Evolutionary conservation across 2,888 invertebrate species (phyloP), one percentile per base, ranked within the genome.

Genomic region (Dicyrtomina minuta): DNA sequence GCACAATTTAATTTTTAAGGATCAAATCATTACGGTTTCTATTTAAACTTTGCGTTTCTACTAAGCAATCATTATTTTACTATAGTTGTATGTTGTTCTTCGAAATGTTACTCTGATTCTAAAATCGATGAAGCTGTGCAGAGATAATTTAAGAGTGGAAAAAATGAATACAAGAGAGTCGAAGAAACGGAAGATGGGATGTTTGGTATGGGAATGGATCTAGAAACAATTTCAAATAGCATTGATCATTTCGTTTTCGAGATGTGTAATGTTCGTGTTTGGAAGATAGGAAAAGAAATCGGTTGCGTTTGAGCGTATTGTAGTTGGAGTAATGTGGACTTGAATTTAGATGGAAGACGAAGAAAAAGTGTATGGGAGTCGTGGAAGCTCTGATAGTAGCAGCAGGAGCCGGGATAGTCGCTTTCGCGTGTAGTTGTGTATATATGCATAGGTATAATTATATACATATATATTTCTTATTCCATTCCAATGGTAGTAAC

Each of bases 341-440:
- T 53, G 65, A 39, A 39, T 65, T 65, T 53, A 33, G 65, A 43
- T 39, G 59, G 53, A 64, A 49, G 27, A 39, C 15, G 64, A 33
- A 26, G 22, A 17, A 24, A 56, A 26, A 56, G 56, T 39, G 41
- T 39, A 41, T 27, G 58, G 39, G 58, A 27, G 26, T 53, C 13
- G 13, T 15, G 15, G 20, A 44, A 61, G 61, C 59, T n/a, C 10
- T 61, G 20, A 20, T 33, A 39, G 44, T n/a, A 44, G 44, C 17
- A 43, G 61, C 22, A 61, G 44, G 24, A 44, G 61, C 53, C 24
- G 53, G 20, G 53, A 53, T 24, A 53, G 53, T 53, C 15, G 20
- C 53, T 24, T 53, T n/a, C 12, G 20, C 24, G 53, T 24, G 10
- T 53, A n/a, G n/a, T n/a, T n/a, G n/a, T n/a, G n/a, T n/a, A n/a